Evolutionary conservation across 92 coral and sea anemone species (phyloP).

Genomic region (Phenganax subtilis): DNA sequence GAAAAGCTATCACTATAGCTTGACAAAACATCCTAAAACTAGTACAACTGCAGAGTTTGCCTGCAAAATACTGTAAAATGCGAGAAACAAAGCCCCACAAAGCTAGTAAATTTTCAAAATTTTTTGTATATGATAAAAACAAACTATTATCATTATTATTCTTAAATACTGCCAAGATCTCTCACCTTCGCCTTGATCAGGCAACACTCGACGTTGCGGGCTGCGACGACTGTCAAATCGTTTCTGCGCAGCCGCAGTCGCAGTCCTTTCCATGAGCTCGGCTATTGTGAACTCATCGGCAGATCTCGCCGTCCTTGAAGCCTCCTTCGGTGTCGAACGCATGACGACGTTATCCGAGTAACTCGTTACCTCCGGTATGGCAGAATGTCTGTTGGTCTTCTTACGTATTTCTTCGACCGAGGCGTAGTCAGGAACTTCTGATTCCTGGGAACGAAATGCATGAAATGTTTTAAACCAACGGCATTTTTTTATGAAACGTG

Average conservation of each 20-base stretch:
- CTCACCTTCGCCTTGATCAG: conserved; percentile 3
- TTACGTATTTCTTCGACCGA: conserved; percentile 39
- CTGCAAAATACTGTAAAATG: neutral
- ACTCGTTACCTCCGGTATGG: conserved; percentile 40
- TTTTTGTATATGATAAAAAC: neutral
- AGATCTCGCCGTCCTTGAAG: conserved; percentile 20
- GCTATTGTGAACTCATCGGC: conserved; percentile 29
- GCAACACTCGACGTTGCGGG: neutral
- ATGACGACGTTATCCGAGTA: conserved; percentile 22
- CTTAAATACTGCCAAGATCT: neutral
- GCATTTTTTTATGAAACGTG: neutral
- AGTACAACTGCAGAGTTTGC: too few relatives aligned
- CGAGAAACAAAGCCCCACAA: neutral
- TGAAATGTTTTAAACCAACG: neutral
- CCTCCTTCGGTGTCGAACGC: conserved; percentile 21
- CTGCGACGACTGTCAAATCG: conserved; percentile 26
- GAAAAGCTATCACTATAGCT: too few relatives aligned
- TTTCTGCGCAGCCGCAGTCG: conserved; percentile 14
- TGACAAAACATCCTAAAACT: too few relatives aligned
- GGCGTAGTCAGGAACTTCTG: conserved; percentile 39
- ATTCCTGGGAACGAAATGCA: conserved; percentile 19
- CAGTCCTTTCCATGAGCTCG: conserved; percentile 26
- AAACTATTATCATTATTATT: neutral
- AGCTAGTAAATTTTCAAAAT: too few relatives aligned
- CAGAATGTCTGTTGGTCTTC: conserved; percentile 37